Percentiles rank a stretch among this genome's conserved stretches.
These are phyloP conservation scores for Pygmarrhopalites habei DNA, from an alignment of 1,140 invertebrate species.

Conservation along the genomic window DNA sequence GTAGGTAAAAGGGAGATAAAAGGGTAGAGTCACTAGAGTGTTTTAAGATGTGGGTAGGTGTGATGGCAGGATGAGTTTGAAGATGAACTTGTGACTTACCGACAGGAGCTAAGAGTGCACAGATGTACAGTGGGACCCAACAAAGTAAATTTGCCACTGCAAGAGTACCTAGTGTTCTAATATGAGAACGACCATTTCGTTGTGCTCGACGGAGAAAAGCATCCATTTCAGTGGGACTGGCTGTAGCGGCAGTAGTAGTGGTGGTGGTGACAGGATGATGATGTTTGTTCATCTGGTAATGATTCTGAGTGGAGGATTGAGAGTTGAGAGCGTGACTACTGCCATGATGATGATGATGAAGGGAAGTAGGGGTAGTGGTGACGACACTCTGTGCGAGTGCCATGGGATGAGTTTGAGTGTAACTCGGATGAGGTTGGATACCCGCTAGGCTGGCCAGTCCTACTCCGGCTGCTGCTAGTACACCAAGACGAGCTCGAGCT, in stretches of 20 bases:
- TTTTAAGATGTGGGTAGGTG: too few species aligned
- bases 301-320: background rate
- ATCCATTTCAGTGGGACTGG: constrained; percentile 34
- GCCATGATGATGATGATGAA: background rate
- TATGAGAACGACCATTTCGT: constrained; percentile 36
- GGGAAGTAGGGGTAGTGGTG: constrained; percentile 24
- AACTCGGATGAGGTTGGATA: constrained; percentile 56
- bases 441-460: constrained; percentile 37
- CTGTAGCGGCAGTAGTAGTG: background rate
- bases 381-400: constrained; percentile 50
- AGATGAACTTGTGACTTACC: constrained; percentile 24
- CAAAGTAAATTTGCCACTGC: constrained; percentile 37
- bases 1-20: too few species aligned
- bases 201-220: constrained; percentile 36
- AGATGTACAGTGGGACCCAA: constrained; percentile 38
- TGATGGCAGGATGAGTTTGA: too few species aligned
- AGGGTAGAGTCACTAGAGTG: too few species aligned
- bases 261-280: constrained; percentile 3
- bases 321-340: background rate
- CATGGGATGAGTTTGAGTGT: constrained; percentile 67
- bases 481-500: constrained; percentile 34
- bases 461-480: constrained; percentile 36
- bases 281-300: constrained; percentile 7
- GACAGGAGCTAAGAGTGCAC: constrained; percentile 34
- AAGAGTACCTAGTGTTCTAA: constrained; percentile 36